Base-by-base conservation (phyloP, 2,888 invertebrate genomes). In the Lasioglossum oenotherae region DNA sequence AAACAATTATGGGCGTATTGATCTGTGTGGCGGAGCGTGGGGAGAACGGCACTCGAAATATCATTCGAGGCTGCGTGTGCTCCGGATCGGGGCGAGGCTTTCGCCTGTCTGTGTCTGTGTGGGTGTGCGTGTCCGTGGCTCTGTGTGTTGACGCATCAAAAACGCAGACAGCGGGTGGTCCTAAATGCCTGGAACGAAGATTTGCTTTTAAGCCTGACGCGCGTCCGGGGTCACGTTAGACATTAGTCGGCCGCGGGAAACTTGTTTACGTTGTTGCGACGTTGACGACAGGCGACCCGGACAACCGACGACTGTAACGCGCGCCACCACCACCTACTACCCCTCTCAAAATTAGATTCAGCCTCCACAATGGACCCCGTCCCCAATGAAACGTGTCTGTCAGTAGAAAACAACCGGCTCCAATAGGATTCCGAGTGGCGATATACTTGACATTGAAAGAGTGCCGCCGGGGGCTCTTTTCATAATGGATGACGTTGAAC, bases 291-390 rank as follows among this genome's bases (percentile, higher is more conserved):
- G 53, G 57, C 80, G 38, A 46, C 79, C 77, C 57, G 74, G 77
- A 67, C 35, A 67, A 31, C 69, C 38, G 79, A 79, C 82, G 82
- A 74, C 77, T 81, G 74, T 60, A 76, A 75, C 71, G 77, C 69
- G 57, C 53, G 23, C 49, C 23, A 3, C 53, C 53, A 6, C 53
- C 10, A 10, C 53, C 53, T 23, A 3, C 53, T 23, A 3, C 53
- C 53, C 53, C n/a, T 53, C 78, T 80, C 73, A 84, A 84, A 88
- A 88, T 88, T 88, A 88, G 77, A 86, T 88, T 82, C 83, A 77
- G 60, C 69, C 74, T 78, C 74, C 57, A 81, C 78, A 81, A 80
- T 83, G 78, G 73, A 72, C 80, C 78, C 69, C 53, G 14, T 38
- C 67, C 46, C 77, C 67, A 46, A 49, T 60, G 77, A 73, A 77